Evolutionary conservation across 2,888 invertebrate genomes (phyloP), one percentile per base, ranked within the genome.

Genomic region (Leptinotarsa tumamoca): DNA sequence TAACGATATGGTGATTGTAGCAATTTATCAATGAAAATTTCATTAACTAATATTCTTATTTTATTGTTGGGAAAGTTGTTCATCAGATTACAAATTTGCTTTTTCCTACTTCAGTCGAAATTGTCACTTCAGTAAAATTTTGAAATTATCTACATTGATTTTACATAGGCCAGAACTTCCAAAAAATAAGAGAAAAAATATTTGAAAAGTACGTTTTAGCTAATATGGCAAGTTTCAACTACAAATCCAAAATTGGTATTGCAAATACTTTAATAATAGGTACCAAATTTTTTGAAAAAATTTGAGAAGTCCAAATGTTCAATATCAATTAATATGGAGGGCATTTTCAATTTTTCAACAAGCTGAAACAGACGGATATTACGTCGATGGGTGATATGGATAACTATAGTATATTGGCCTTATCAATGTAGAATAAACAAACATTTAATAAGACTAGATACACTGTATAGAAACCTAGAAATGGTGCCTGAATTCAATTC

Each of bases 381-480:
- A 52, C 13, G 58, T 23, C 15, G 4, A 15, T 14, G 15, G 21
- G 4, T 21, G 14, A 14, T 58, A 58, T 14, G 23, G 23, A 58
- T 33, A 33, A 43, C n/a, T 63, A 63, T 27, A 18, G n/a, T 27
- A 63, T 43, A 63, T 33, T 63, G n/a, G 17, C 43, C 17, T 63
- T 63, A 63, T 43, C 33, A 63, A 63, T 43, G 63, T 33, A 63
- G 10, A 58, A 63, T 43, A 43, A 63, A 43, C 2, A 63, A 58
- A 58, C 23, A 17, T 58, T 33, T 33, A n/a, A 63, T 63, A 63
- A 63, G 63, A 63, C 43, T 63, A 63, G 63, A 63, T 63, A 63
- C n/a, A n/a, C 61, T 23, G 61, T 23, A 23, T 61, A 61, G 15
- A 23, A 21, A 18, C 18, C 54, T 54, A 54, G 54, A 43, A 13